These are phyloP conservation scores for Nothobranchius furzeri DNA, from an alignment of 2,113 vertebrate species.

Conservation along the genomic window DNA sequence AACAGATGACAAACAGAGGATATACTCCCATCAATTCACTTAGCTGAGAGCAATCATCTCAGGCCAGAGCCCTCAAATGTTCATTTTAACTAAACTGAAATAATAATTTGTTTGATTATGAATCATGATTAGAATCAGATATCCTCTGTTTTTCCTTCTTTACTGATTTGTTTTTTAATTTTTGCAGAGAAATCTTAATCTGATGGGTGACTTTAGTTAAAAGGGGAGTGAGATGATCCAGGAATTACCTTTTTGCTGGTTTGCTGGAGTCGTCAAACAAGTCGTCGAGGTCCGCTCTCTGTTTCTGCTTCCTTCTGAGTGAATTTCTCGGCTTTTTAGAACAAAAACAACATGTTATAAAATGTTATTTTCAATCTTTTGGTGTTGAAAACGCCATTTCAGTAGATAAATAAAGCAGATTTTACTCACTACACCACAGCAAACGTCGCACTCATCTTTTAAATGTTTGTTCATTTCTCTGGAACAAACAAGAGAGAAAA, in stretches of 20 bases:
- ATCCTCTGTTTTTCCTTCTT: slow-evolving; percentile 72
- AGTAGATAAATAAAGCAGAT: not conserved
- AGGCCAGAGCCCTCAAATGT: slow-evolving; percentile 19
- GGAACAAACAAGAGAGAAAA: slow-evolving; percentile 14
- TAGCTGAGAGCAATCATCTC: not conserved
- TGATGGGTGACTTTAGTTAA: slow-evolving; percentile 28
- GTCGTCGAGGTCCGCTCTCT: slow-evolving; percentile 51
- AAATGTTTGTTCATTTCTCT: slow-evolving; percentile 96
- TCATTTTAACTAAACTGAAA: not conserved
- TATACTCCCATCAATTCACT: slow-evolving; percentile 37
- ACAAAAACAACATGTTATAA: not conserved
- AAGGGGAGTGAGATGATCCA: slow-evolving; percentile 6
- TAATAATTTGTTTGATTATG: slow-evolving; percentile 12
- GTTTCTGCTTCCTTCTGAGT: slow-evolving; percentile 73
- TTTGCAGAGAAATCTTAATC: not conserved
- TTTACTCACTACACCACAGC: slow-evolving; percentile 74
- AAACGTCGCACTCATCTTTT: slow-evolving; percentile 86
- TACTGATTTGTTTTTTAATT: slow-evolving; percentile 12
- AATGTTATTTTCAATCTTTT: not conserved
- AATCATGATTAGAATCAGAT: slow-evolving; percentile 30
- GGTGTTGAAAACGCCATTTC: too few relatives aligned
- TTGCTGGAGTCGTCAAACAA: slow-evolving; percentile 63
- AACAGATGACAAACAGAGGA: slow-evolving; percentile 73
- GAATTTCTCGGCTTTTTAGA: slow-evolving; percentile 58
- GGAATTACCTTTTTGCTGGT: slow-evolving; percentile 61